Conservation (phyloP, 2,888 invertebrate species). For the Agrochola lota region DNA sequence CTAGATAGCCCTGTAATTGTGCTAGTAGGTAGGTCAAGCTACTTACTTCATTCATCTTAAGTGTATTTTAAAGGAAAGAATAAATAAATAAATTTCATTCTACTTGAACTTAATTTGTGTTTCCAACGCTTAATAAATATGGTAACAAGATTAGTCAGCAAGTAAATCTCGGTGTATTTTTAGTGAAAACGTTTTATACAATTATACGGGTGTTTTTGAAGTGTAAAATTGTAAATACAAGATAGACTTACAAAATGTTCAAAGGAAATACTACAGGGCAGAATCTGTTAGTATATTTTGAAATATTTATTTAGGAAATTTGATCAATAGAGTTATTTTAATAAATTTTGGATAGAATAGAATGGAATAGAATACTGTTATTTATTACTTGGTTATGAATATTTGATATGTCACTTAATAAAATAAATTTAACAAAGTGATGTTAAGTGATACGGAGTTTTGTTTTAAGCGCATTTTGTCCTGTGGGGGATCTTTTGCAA, state of each 20-base stretch:
- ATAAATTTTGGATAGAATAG: no score
- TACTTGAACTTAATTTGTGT: constrained; percentile 36
- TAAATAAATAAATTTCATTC: constrained; percentile 9
- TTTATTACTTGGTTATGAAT: no score
- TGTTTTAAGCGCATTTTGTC: no score
- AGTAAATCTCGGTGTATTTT: constrained; percentile 10
- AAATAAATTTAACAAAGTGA: no score
- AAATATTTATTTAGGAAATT: constrained; percentile 15
- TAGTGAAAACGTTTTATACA: constrained; percentile 13
- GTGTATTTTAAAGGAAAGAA: background rate
- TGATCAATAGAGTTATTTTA: background rate
- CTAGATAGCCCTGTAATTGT: background rate
- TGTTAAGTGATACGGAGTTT: no score
- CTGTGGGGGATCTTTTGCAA: no score
- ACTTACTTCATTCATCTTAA: constrained; percentile 4
- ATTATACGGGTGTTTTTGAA: background rate
- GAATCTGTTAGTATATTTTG: background rate
- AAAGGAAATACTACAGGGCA: background rate
- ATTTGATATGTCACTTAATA: no score
- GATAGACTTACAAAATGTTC: background rate
- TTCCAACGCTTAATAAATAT: constrained; percentile 25
- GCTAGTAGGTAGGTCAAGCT: background rate
- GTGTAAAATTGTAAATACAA: background rate
- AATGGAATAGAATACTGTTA: no score
- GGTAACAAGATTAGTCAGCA: constrained; percentile 22